phyloP scores from a whole-genome alignment of 1,140 invertebrate genomes.

The Lucilia sericata region DNA sequence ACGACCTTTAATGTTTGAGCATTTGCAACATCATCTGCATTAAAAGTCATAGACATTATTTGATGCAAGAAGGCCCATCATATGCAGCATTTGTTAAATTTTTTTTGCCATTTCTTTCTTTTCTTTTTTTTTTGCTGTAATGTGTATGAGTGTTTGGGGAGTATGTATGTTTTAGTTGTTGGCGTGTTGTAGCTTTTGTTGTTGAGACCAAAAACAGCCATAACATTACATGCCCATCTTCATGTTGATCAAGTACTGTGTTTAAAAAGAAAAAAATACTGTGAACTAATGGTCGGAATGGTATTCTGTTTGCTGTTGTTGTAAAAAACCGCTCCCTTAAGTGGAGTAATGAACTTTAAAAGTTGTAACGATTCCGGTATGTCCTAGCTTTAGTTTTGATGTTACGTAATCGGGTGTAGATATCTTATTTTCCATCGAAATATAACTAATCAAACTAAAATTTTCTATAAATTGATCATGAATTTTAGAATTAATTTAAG shows the following conservation, averaged over 20 bases:
- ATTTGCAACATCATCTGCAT: conserved; percentile 26
- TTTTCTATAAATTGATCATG: no score
- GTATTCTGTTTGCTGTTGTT: conserved; percentile 14
- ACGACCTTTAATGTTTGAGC: conserved; percentile 20
- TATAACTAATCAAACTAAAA: no score
- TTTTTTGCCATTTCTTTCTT: not conserved
- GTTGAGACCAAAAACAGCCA: not conserved
- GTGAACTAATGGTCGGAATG: not conserved
- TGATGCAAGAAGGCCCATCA: not conserved
- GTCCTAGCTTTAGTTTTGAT: not conserved
- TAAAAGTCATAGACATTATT: conserved; percentile 17
- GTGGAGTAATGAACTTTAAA: conserved; percentile 16
- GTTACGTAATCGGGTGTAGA: no score
- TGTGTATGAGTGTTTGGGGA: not conserved
- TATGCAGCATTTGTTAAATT: not conserved
- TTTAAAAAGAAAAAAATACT: not conserved
- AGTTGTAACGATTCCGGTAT: not conserved
- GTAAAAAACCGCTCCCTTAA: conserved; percentile 15
- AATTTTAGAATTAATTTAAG: no score
- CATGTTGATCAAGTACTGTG: conserved; percentile 19
- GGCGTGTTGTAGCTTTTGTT: not conserved
- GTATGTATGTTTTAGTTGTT: not conserved
- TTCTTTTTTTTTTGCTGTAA: not conserved
- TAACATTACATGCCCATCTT: conserved; percentile 15
- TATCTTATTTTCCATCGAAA: no score